Conservation (phyloP, 2,113 vertebrate genomes). For the Physeter macrocephalus region DNA sequence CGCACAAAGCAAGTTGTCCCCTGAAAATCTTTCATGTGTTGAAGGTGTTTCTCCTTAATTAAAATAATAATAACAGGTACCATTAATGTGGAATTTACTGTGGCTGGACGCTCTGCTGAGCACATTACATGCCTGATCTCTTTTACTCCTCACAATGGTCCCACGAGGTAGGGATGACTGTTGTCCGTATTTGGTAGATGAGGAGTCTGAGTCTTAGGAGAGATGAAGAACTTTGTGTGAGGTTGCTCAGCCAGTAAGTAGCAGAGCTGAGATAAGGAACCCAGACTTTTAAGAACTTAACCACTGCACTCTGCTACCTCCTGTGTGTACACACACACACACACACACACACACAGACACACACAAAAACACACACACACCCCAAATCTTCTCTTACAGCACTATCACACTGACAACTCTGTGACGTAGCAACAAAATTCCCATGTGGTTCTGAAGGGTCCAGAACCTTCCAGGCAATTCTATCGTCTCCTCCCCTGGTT, state of each 20-base stretch:
- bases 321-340: neutral
- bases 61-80: neutral
- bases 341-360: too few species aligned
- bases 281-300: neutral
- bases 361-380: fast-evolving
- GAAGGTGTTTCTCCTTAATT: neutral
- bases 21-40: neutral
- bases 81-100: neutral
- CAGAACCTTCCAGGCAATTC: too few species aligned
- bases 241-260: neutral
- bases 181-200: neutral
- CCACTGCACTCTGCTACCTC: neutral
- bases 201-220: neutral
- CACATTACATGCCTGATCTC: neutral
- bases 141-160: neutral
- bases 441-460: too few species aligned
- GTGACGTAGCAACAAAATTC: neutral
- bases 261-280: neutral
- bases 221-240: neutral
- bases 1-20: neutral
- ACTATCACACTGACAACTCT: neutral
- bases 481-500: too few species aligned
- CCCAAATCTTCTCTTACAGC: neutral
- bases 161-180: neutral
- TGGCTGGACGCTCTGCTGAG: neutral